These are phyloP conservation scores for Drosophila rufa DNA, from an alignment of 1,140 invertebrate species.

Conservation along the genomic window DNA sequence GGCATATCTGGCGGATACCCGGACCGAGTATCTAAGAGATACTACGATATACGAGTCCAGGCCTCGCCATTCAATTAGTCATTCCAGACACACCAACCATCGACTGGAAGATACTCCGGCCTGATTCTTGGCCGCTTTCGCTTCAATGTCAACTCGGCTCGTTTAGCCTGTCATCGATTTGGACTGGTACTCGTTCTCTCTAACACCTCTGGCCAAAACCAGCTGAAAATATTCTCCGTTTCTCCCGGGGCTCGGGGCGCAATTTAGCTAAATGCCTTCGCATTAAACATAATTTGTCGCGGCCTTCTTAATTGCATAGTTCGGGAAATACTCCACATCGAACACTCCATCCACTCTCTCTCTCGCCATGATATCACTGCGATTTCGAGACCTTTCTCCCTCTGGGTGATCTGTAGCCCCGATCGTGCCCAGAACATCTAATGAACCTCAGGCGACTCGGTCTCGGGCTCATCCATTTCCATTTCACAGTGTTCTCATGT, in stretches of 20 bases:
- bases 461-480: constrained; percentile 33
- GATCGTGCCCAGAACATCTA: constrained; percentile 60
- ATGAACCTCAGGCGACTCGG: constrained; percentile 42
- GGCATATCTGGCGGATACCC: constrained; percentile 38
- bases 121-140: constrained; percentile 62
- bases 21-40: constrained; percentile 19
- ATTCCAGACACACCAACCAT: constrained; percentile 49
- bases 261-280: constrained; percentile 60
- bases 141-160: constrained; percentile 72
- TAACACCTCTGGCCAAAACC: constrained; percentile 38
- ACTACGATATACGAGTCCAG: constrained; percentile 21
- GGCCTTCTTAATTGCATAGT: constrained; percentile 49
- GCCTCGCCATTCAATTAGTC: constrained; percentile 58
- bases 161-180: constrained; percentile 75
- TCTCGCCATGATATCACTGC: constrained; percentile 15
- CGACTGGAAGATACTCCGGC: constrained; percentile 12
- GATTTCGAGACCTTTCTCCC: constrained; percentile 33
- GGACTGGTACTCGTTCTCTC: constrained; percentile 57
- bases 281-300: constrained; percentile 60
- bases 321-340: constrained; percentile 26
- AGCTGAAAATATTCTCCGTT: constrained; percentile 43
- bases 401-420: constrained; percentile 35
- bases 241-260: constrained; percentile 12
- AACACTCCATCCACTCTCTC: constrained; percentile 17
- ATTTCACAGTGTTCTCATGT: constrained; percentile 40